These are phyloP conservation scores for Hiodon tergisus DNA, from an alignment of 2,113 vertebrate species.

Conservation along the genomic window DNA sequence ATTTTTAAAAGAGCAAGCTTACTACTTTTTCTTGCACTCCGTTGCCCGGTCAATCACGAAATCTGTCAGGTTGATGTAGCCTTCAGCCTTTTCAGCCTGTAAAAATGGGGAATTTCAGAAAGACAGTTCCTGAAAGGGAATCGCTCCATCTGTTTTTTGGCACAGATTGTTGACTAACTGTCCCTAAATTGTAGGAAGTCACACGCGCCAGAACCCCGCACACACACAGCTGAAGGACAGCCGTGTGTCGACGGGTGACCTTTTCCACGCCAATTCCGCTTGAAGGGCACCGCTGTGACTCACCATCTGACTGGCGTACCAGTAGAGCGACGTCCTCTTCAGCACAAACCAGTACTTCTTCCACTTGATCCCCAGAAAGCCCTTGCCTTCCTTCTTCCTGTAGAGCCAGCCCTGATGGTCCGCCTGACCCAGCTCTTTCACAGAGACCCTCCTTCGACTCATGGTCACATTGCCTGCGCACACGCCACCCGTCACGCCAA, in stretches of 20 bases:
- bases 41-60: conserved; percentile 83
- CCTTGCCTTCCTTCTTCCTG: conserved; percentile 88
- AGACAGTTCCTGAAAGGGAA: too few relatives aligned
- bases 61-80: conserved; percentile 86
- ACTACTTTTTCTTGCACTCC: conserved; percentile 98
- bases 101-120: conserved; percentile 33
- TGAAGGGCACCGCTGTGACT: conserved; percentile 50
- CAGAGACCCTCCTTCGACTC: conserved; percentile 91
- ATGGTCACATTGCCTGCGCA: conserved; percentile 74
- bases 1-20: conserved; percentile 47
- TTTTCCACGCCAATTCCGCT: background rate
- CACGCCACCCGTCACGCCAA: conserved; percentile 6
- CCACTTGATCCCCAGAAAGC: conserved; percentile 92
- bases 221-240: background rate
- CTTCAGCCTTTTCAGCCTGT: conserved; percentile 93
- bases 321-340: conserved; percentile 85
- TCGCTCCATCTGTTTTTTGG: too few relatives aligned
- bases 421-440: conserved; percentile 83
- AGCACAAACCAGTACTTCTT: conserved; percentile 97
- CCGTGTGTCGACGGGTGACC: background rate
- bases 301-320: conserved; percentile 87
- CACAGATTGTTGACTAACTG: background rate
- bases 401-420: conserved; percentile 96
- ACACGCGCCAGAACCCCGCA: background rate
- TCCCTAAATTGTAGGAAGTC: background rate